Conservation (phyloP, 2,113 vertebrate species). For the Pholis gunnellus region DNA sequence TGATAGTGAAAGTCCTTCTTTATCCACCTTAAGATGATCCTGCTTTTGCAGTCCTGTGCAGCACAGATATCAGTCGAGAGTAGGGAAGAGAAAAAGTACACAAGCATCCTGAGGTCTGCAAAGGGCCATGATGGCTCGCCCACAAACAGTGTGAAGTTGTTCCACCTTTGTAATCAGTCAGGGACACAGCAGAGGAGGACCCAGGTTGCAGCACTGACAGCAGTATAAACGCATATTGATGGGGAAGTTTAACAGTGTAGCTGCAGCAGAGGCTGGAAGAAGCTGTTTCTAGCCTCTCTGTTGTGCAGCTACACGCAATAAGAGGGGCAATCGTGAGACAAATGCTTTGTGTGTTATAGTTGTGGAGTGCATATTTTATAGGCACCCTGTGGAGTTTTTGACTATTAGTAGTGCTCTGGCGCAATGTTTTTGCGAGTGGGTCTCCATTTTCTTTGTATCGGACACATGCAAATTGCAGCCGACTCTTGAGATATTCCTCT, state of each 20-base stretch:
- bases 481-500: not conserved
- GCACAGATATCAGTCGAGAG: conserved; percentile 63
- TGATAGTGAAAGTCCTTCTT: conserved; percentile 67
- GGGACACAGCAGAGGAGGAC: conserved; percentile 26
- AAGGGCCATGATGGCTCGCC: conserved; percentile 33
- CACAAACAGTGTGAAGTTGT: conserved; percentile 39
- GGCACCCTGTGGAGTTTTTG: not conserved
- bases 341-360: conserved; percentile 8
- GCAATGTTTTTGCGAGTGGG: not conserved
- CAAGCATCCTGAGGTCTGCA: conserved; percentile 51
- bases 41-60: conserved; percentile 60
- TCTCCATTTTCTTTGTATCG: not conserved
- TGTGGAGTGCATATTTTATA: conserved; percentile 41
- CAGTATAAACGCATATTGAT: conserved; percentile 73
- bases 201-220: conserved; percentile 45
- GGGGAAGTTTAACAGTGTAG: conserved; percentile 62
- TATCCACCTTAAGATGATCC: conserved; percentile 74
- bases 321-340: conserved; percentile 44
- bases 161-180: conserved; percentile 49
- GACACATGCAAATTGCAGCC: not conserved
- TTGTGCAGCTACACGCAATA: conserved; percentile 52
- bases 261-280: conserved; percentile 55
- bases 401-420: not conserved
- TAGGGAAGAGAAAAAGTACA: conserved; percentile 49
- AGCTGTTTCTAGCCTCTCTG: conserved; percentile 47